These are phyloP conservation scores for Helicorthomorpha holstii DNA, from an alignment of 1,140 invertebrate genomes.

Conservation along the genomic window DNA sequence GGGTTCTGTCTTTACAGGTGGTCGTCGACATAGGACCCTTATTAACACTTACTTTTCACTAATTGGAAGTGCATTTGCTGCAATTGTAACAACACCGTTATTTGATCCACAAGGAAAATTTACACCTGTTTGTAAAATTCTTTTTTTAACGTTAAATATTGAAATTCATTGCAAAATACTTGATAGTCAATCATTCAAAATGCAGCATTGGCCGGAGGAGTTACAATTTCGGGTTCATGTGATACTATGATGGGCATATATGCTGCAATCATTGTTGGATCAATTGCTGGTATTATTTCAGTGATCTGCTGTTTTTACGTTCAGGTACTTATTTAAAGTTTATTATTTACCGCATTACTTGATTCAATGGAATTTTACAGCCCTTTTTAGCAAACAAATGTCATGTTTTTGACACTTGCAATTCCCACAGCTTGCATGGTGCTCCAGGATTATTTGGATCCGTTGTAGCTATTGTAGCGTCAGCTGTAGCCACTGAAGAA, in stretches of 20 bases:
- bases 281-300: constrained; percentile 58
- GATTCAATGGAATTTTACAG: constrained; percentile 21
- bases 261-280: constrained; percentile 67
- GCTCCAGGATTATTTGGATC: constrained; percentile 80
- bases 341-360: neutral
- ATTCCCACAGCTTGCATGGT: constrained; percentile 88
- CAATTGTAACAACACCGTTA: neutral
- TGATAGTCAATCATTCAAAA: constrained; percentile 20
- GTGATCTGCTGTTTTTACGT: constrained; percentile 68
- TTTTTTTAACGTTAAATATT: neutral
- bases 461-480: constrained; percentile 54
- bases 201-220: constrained; percentile 30
- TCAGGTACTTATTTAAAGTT: constrained; percentile 50
- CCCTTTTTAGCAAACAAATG: constrained; percentile 47
- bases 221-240: constrained; percentile 38
- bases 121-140: neutral
- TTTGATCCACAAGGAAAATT: neutral
- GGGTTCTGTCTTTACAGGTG: neutral
- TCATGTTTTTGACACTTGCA: constrained; percentile 78
- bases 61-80: neutral
- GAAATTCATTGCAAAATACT: too few species aligned
- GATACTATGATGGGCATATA: constrained; percentile 70
- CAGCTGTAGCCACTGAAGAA: constrained; percentile 44
- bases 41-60: neutral
- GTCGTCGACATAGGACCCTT: neutral